Base-by-base conservation (phyloP, 2,113 vertebrate species). In the Otis tarda region DNA sequence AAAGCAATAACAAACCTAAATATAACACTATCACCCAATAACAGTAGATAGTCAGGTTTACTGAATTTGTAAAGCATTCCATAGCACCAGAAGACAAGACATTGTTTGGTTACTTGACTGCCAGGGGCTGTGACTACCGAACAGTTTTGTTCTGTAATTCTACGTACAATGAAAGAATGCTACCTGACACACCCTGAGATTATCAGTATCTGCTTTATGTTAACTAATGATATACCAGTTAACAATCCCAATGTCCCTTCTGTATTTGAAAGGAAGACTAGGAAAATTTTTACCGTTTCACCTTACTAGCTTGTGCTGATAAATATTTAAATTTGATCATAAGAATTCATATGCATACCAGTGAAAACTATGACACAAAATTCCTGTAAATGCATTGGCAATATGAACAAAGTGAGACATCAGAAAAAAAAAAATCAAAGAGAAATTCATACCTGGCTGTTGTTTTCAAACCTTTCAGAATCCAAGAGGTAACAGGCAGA, bases 1-100 rank as follows among this genome's bases (percentile, higher is more conserved):
- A 86, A 96, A 94, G 37, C 19, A 59, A 82, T 73, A 47, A 77
- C 69, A 78, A 91, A 92, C 76, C 93, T 86, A 90, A 91, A 95
- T 68, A 49, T 60, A 83, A 63, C 22, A 64, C 49, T 50, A 92
- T 80, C n/a, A 90, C 75, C 47, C 73, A 92, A 79, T 64, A 81
- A 75, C 80, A 91, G 86, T 39, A 56, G 50, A 94, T 77, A 96
- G 30, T 10, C 77, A 89, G 31, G 45, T 95, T 96, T 83, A 45
- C 59, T 50, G 93, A 71, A 93, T 95, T 94, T 88, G 64, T 63
- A 69, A 90, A 95, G 73, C 79, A 41, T 37, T 74, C 10, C 3
- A 8, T 50, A 10, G 68, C 83, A 53, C 12, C 75, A 39, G 90
- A 81, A 94, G 84, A 89, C 63, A 59, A 33, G 43, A 37, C 19